Conservation (phyloP, 2,113 vertebrate genomes). For the Silurus meridionalis region DNA sequence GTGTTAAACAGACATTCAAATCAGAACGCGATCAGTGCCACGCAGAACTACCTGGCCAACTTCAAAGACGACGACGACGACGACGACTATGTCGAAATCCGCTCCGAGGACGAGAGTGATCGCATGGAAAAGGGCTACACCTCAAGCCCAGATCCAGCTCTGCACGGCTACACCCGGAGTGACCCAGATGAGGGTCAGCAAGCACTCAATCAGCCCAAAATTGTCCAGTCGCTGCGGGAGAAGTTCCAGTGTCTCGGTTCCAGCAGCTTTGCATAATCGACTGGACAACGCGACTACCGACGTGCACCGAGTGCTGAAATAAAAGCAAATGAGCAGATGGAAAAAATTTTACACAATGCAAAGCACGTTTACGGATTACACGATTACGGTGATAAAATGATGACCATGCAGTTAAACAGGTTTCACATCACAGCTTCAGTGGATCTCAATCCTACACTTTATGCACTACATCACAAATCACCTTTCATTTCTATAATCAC, state of each 20-base stretch:
- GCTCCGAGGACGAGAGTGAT: conserved; percentile 87
- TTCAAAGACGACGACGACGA: conserved; percentile 92
- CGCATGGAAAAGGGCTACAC: neutral
- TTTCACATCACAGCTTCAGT: neutral
- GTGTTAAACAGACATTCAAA: conserved; percentile 79
- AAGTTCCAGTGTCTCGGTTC: conserved; percentile 98
- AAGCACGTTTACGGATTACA: conserved; percentile 18
- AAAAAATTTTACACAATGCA: conserved; percentile 29
- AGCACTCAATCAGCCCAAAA: conserved; percentile 72
- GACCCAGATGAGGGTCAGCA: conserved; percentile 80
- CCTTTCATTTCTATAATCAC: conserved; percentile 10
- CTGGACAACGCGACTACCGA: neutral
- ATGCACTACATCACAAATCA: neutral
- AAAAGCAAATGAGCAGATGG: conserved; percentile 16
- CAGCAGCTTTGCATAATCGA: conserved; percentile 86
- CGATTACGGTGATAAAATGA: neutral
- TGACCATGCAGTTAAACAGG: neutral
- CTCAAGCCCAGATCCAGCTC: conserved; percentile 27
- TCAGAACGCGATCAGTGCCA: conserved; percentile 81
- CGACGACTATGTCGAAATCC: conserved; percentile 94
- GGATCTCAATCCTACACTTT: neutral
- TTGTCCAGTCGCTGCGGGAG: conserved; percentile 91
- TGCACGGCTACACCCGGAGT: conserved; percentile 90
- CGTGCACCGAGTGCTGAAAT: neutral
- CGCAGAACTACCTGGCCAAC: conserved; percentile 91